Evolutionary conservation across 2,113 vertebrate genomes (phyloP).

Genomic region (Pelvicachromis taeniatus): DNA sequence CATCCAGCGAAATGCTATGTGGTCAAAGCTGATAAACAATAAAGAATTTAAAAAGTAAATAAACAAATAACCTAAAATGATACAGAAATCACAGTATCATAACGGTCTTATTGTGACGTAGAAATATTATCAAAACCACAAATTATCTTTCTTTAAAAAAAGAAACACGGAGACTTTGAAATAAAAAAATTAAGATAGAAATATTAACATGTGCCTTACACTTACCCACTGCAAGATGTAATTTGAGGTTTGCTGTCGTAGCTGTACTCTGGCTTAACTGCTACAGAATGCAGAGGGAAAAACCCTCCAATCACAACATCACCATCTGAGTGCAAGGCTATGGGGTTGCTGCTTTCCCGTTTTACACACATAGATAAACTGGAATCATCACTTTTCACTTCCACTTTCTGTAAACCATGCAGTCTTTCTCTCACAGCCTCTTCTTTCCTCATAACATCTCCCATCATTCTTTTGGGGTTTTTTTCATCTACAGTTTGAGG

Average conservation of each 20-base stretch:
- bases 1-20: conserved; percentile 52
- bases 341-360: conserved; percentile 18
- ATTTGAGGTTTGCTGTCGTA: conserved; percentile 48
- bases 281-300: conserved; percentile 66
- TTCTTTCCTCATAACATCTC: neutral
- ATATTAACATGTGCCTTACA: neutral
- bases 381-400: neutral
- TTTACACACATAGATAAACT: conserved; percentile 31
- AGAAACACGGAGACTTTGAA: neutral
- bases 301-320: conserved; percentile 71
- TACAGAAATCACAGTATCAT: neutral
- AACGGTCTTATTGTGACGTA: neutral
- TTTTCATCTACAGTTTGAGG: neutral
- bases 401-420: neutral
- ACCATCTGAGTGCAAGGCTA: conserved; percentile 50
- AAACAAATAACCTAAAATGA: neutral
- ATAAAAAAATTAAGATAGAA: neutral
- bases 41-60: too few species aligned
- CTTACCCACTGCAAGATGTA: conserved; percentile 65
- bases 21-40: conserved; percentile 55
- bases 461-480: neutral
- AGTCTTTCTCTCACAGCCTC: neutral
- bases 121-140: neutral
- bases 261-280: conserved; percentile 20
- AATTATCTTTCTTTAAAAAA: neutral